phyloP scores from a whole-genome alignment of 2,113 vertebrate genomes.

The Phrynocephalus versicolor region DNA sequence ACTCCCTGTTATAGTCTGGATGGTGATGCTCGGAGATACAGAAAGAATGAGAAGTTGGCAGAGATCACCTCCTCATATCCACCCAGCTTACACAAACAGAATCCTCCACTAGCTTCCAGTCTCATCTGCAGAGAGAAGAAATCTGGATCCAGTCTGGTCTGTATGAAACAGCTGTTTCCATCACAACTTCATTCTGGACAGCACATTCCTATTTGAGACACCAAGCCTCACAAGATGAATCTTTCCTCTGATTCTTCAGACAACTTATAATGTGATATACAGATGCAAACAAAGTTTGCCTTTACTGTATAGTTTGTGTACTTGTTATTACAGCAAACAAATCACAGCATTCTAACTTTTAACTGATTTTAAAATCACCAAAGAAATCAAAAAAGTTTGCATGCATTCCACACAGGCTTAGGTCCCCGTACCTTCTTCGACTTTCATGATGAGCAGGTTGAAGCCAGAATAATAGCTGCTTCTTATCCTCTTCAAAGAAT shows the following conservation, averaged over 20 bases:
- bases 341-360: background rate
- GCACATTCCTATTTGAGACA: background rate
- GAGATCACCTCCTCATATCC: background rate
- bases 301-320: background rate
- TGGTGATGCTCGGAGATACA: background rate
- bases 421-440: conserved; percentile 63
- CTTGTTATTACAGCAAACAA: background rate
- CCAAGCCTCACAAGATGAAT: background rate
- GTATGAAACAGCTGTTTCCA: no score
- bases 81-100: background rate
- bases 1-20: background rate
- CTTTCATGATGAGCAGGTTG: conserved; percentile 66
- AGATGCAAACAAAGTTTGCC: background rate
- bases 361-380: background rate
- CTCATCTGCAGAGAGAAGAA: background rate
- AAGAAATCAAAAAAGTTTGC: conserved; percentile 25
- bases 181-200: background rate
- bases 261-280: background rate
- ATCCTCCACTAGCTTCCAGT: background rate
- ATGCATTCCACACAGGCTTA: background rate
- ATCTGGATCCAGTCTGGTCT: background rate
- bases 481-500: conserved; percentile 71
- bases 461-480: conserved; percentile 75
- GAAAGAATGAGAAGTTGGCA: background rate
- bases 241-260: background rate